Percentiles rank a stretch among this genome's conserved stretches.
Evolutionary conservation across 1,140 invertebrate species (phyloP).

Genomic region (Doryteuthis pealeii): DNA sequence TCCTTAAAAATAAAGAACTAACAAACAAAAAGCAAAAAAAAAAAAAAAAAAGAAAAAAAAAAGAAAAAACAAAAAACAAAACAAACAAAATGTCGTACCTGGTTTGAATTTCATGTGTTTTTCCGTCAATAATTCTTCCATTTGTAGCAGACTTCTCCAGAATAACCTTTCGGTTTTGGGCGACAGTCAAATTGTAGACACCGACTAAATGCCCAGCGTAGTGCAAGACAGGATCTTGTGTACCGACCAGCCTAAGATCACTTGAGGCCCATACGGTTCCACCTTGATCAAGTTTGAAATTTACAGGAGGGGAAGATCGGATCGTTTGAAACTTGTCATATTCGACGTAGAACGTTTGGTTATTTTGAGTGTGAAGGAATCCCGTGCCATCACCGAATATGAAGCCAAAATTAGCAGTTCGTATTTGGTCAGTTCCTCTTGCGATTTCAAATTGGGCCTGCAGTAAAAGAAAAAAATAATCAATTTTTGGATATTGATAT

Average conservation of each 20-base stretch:
- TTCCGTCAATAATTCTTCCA: conserved; percentile 28
- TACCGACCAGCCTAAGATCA: conserved; percentile 38
- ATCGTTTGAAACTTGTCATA: conserved; percentile 29
- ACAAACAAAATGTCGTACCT: neutral
- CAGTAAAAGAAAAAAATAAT: no score
- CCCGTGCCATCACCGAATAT: conserved; percentile 43
- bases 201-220: conserved; percentile 39
- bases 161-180: conserved; percentile 25
- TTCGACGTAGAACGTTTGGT: conserved; percentile 39
- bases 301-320: conserved; percentile 40
- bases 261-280: conserved; percentile 37
- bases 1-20: no score
- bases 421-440: conserved; percentile 20
- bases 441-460: conserved; percentile 41
- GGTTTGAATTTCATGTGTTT: neutral
- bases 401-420: conserved; percentile 29
- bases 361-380: conserved; percentile 31
- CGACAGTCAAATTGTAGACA: conserved; percentile 45
- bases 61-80: no score
- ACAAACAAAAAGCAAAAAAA: no score
- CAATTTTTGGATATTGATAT: no score
- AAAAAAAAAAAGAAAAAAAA: no score
- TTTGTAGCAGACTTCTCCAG: conserved; percentile 39
- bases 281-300: conserved; percentile 35
- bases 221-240: conserved; percentile 23